Evolutionary conservation across 2,113 vertebrate species (phyloP).

Genomic region (Carlito syrichta): DNA sequence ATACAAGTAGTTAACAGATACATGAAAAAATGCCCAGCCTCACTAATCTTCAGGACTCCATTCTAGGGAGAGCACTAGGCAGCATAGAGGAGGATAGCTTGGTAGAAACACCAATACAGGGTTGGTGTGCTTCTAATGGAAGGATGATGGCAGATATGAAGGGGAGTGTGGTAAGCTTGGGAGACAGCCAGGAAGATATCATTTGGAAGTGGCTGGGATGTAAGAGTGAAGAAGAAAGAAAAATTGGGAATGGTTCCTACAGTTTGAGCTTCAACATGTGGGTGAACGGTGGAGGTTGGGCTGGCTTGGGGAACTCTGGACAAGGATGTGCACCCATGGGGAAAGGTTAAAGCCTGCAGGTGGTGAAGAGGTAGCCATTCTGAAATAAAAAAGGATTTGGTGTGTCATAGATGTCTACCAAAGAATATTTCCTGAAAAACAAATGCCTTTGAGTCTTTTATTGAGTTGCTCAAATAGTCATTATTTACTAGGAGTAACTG

Average conservation of each 20-base stretch:
- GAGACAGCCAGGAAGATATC: accelerated
- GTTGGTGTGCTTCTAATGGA: accelerated
- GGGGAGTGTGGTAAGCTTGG: background rate
- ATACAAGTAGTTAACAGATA: no score
- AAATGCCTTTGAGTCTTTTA: background rate
- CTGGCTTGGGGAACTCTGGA: background rate
- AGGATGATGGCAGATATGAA: accelerated
- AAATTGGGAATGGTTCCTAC: background rate
- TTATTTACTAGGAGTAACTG: background rate
- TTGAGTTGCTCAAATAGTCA: background rate
- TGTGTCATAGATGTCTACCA: background rate
- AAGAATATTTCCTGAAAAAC: background rate
- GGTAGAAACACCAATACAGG: accelerated
- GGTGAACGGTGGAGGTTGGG: accelerated
- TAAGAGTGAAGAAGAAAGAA: background rate
- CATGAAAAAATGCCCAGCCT: no score
- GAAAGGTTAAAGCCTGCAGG: no score
- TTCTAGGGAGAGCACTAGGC: accelerated
- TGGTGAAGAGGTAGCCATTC: accelerated
- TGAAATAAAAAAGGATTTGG: accelerated
- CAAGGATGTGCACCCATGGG: accelerated
- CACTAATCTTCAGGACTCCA: no score
- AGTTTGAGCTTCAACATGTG: background rate
- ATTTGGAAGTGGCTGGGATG: accelerated
- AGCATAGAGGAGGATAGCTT: accelerated